phyloP scores from a whole-genome alignment of 2,888 invertebrate species.

The Petrophora chlorosata region DNA sequence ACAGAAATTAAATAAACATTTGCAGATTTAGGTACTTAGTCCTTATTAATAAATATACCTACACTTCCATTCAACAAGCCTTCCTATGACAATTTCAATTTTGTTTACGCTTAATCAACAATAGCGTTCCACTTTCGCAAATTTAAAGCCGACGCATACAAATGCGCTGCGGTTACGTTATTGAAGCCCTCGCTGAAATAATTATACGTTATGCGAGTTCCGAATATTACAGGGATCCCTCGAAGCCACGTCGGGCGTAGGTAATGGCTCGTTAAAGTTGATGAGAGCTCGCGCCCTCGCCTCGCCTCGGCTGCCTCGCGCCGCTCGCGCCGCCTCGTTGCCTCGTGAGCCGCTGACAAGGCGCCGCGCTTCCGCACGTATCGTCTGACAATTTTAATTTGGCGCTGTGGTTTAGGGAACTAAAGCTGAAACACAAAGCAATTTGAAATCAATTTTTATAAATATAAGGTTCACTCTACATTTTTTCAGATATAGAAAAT shows the following conservation, averaged over 20 bases:
- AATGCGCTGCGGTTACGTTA: constrained; percentile 70
- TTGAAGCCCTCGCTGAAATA: constrained; percentile 76
- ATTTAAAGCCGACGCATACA: constrained; percentile 56
- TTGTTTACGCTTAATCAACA: constrained; percentile 23
- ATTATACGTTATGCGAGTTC: constrained; percentile 77
- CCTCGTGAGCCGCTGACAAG: constrained; percentile 50
- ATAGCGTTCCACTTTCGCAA: constrained; percentile 37
- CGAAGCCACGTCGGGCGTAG: constrained; percentile 48
- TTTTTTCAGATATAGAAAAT: not conserved
- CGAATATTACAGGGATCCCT: constrained; percentile 74
- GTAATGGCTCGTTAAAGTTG: constrained; percentile 82
- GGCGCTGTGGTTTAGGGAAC: not conserved
- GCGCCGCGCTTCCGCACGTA: constrained; percentile 39
- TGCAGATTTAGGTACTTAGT: too few species aligned
- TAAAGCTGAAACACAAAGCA: not conserved
- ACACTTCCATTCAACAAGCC: not conserved
- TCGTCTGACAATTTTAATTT: constrained; percentile 41
- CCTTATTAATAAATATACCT: too few species aligned
- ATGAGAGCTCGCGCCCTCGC: constrained; percentile 73
- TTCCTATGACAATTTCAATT: constrained; percentile 4
- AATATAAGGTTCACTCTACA: not conserved
- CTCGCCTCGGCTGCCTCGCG: constrained; percentile 46
- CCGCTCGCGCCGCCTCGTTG: constrained; percentile 48
- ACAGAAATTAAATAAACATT: too few species aligned
- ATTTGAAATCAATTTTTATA: not conserved